Base-by-base conservation (phyloP, 1,140 invertebrate species). In the Anagrus nilaparvatae region DNA sequence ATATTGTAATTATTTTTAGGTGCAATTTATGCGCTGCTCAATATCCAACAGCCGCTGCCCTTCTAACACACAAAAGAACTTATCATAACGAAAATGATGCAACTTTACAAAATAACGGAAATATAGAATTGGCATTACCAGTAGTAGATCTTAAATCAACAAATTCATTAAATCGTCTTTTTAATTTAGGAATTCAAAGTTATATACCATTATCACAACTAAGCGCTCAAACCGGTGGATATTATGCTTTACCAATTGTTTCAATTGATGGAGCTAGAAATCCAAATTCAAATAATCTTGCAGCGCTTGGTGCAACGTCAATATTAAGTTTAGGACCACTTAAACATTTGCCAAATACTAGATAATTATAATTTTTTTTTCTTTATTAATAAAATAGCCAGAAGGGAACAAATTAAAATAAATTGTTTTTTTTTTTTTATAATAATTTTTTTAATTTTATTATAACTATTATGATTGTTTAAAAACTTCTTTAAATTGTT, bases 241-340 rank as follows among this genome's bases (percentile, higher is more conserved):
- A 74, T 28, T 83, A 80, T 46, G 80, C 77, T 12, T 64, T 85
- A 31, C 82, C 82, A 1, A 77, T 85, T n/a, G 72, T 84, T 33
- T 78, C 76, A 10, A 72, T 78, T 13, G 77, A 81, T 49, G 75
- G 74, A 52, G 67, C 73, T 29, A 64, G 76, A 40, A 81, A 79
- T 53, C 73, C 77, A 5, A 68, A 73, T 43, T 66, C 70, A 1
- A 69, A 60, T 42, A 76, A 76, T 57, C 63, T 81, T 41, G 70
- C 72, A 35, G 73, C 74, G n/a, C 59, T 82, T 10, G 78, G 79
- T 39, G 75, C 76, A 21, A 75, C 76, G 38, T 78, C 76, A 13
- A 70, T 82, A 37, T 60, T 84, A 31, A 79, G 77, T 55, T 61
- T 84, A 41, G 81, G 81, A 2, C 79, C 81, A 5, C 63, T 82